Percentiles rank a stretch among this genome's conserved stretches.
Conservation (phyloP, 2,113 vertebrate genomes). For the Boulengeromyrus knoepffleri region DNA sequence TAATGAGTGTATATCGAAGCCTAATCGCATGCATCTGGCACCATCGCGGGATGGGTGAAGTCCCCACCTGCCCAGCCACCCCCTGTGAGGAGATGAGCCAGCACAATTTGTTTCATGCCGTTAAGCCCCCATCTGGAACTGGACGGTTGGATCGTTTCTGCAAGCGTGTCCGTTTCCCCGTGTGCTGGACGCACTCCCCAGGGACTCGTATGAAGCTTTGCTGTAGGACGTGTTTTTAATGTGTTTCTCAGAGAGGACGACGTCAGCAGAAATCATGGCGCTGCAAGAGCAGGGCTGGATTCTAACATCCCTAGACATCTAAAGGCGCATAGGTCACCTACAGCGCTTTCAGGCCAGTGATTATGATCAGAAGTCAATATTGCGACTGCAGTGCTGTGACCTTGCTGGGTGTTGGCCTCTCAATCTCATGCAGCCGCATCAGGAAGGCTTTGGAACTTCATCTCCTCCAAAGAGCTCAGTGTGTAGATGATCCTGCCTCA, state of each 20-base stretch:
- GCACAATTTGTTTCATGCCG: neutral
- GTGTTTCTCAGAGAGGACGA: neutral
- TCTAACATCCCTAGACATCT: neutral
- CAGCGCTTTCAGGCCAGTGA: neutral
- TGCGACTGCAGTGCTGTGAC: neutral
- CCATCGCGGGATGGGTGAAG: constrained; percentile 9
- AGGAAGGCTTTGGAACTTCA: neutral
- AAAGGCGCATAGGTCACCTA: neutral
- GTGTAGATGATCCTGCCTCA: neutral
- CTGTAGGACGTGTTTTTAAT: neutral
- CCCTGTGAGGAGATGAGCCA: neutral
- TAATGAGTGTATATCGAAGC: constrained; percentile 16
- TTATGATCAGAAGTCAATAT: neutral
- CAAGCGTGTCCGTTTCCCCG: neutral
- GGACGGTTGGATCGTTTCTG: neutral
- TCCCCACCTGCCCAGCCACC: neutral
- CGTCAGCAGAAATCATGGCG: neutral
- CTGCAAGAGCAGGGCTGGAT: neutral
- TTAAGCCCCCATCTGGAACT: neutral
- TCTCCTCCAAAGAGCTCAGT: neutral
- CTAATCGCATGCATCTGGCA: constrained; percentile 27
- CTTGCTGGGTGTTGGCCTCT: neutral
- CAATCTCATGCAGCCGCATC: neutral
- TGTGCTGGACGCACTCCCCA: too few species aligned
- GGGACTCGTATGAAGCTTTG: neutral